phyloP scores from a whole-genome alignment of 2,113 vertebrate species.

The Corapipo altera region DNA sequence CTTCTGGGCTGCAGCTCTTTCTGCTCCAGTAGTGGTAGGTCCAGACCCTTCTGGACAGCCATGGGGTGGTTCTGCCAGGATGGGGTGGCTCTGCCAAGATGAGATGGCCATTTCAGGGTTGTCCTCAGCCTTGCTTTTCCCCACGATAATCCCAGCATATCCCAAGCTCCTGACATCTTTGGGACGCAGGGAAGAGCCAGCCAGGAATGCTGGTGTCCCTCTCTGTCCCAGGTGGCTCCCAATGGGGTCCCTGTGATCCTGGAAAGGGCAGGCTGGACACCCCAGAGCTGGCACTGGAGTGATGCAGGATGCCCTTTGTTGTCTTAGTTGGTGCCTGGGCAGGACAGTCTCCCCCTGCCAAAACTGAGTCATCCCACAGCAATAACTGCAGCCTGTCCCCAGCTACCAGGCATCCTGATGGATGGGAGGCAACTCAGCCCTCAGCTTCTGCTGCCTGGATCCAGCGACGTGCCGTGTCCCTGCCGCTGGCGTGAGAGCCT shows the following conservation, averaged over 20 bases:
- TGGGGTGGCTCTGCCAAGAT: accelerated
- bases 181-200: background rate
- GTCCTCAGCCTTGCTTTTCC: background rate
- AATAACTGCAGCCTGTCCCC: background rate
- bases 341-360: background rate
- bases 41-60: background rate
- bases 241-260: background rate
- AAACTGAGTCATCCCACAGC: background rate
- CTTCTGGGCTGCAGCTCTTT: background rate
- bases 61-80: background rate
- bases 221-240: background rate
- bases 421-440: background rate
- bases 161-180: background rate
- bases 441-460: accelerated
- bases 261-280: background rate
- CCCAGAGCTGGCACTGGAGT: background rate
- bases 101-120: background rate
- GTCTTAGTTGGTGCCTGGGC: background rate
- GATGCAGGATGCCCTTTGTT: background rate
- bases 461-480: background rate
- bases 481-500: accelerated
- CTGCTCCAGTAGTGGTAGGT: accelerated
- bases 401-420: background rate
- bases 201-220: background rate
- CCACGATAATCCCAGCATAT: background rate